Conservation (phyloP, 2,797 vertebrate genomes). For the Fratercula arctica region DNA sequence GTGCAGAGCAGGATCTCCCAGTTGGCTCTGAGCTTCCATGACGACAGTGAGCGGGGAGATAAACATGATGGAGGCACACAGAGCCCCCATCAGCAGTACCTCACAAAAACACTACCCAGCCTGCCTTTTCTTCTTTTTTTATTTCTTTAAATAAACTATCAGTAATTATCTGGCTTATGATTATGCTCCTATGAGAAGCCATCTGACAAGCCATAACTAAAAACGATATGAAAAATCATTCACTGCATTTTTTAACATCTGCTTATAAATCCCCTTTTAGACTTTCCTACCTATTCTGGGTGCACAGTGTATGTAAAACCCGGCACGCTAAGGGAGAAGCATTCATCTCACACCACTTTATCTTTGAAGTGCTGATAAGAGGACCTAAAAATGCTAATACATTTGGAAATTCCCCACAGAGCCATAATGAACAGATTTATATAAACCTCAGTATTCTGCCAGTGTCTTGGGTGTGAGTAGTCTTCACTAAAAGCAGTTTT, state of each 20-base stretch:
- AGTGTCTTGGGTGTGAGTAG: neutral
- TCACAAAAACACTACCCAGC: neutral
- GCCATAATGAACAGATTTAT: constrained; percentile 63
- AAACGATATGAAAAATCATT: neutral
- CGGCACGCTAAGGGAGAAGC: neutral
- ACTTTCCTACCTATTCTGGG: constrained; percentile 14
- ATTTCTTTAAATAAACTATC: constrained; percentile 16
- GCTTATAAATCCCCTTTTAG: constrained; percentile 19
- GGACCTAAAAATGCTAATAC: constrained; percentile 66
- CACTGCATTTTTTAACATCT: constrained; percentile 24
- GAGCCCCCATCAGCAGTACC: neutral
- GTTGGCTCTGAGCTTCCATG: constrained; percentile 58
- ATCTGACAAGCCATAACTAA: constrained; percentile 51
- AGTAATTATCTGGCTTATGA: constrained; percentile 1
- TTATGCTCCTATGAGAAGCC: neutral
- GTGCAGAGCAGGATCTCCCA: constrained; percentile 52
- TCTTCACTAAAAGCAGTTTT: constrained; percentile 10
- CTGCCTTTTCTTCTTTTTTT: neutral
- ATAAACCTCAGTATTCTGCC: constrained; percentile 58
- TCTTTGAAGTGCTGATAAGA: constrained; percentile 69
- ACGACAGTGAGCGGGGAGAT: constrained; percentile 40
- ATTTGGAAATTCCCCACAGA: constrained; percentile 59
- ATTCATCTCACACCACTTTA: constrained; percentile 43
- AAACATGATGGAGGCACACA: constrained; percentile 15
- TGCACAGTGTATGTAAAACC: neutral